These are phyloP conservation scores for pig (Sus scrofa) DNA, from an alignment of 2,113 vertebrate genomes.

Conservation along the genomic window T2T-Sscrofa CM000812.6:177584501-177585000, in stretches of 20 bases:
- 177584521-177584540: not conserved
- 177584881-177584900: not conserved
- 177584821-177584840: not conserved
- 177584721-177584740: not conserved
- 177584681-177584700: not conserved
- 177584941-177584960: not conserved
- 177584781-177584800: not conserved
- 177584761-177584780: not conserved
- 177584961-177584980: not conserved
- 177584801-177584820: too few species aligned
- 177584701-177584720: not conserved
- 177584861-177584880: not conserved
- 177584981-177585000: not conserved
- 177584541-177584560: not conserved
- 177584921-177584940: not conserved
- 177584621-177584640: not conserved
- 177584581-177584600: not conserved
- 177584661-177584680: not conserved
- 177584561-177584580: not conserved
- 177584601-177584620: not conserved
- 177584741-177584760: not conserved
- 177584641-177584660: fast-evolving
- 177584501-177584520: not conserved
- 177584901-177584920: not conserved
- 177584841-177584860: not conserved